Base-by-base conservation (phyloP, 2,113 vertebrate species). In the Irena cyanogastra region DNA sequence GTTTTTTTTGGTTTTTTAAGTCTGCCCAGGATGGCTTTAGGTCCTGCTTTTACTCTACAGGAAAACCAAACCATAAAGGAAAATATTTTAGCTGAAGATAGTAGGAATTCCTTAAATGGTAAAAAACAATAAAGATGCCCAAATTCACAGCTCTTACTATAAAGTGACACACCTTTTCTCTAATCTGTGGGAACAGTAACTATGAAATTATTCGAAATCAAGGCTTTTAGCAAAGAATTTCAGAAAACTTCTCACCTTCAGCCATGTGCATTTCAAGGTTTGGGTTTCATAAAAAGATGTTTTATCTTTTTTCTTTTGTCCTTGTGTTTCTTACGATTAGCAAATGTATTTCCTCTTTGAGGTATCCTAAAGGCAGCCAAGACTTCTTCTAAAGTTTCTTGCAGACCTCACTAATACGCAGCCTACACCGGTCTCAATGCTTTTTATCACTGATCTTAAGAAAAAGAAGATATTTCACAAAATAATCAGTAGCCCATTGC, bases 391-490 rank as follows among this genome's bases (percentile, higher is more conserved):
- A 23, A 47, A 57, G 8, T 69, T 66, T 70, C 42, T 63, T 41
- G 27, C 35, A 69, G 15, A 69, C 21, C 11, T 60, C 75, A 44
- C 13, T 3, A 5, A 39, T 31, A 27, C 39, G 13, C 42, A 74
- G n/a, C 10, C 10, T 1, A 0, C 49, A n/a, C 19, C 19, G 39
- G 21, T 50, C 16, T 50, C 42, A 9, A 11, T 42, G 14, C 4
- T 35, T 79, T 81, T 63, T 35, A n/a, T 41, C 69, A 59, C 23
- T 50, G 24, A 77, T 37, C 24, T 88, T 77, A 66, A 61, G 24
- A 61, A 87, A 94, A 83, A 84, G 50, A 83, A 95, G 27, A 45
- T 27, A 56, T 81, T 68, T 89, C 39, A 64, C 56, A 92, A 75
- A 95, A 90, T 52, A 42, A 57, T 26, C n/a, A 89, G 39, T 28